These are phyloP conservation scores for Parapsyche elsis DNA, from an alignment of 1,140 invertebrate genomes.

Conservation along the genomic window DNA sequence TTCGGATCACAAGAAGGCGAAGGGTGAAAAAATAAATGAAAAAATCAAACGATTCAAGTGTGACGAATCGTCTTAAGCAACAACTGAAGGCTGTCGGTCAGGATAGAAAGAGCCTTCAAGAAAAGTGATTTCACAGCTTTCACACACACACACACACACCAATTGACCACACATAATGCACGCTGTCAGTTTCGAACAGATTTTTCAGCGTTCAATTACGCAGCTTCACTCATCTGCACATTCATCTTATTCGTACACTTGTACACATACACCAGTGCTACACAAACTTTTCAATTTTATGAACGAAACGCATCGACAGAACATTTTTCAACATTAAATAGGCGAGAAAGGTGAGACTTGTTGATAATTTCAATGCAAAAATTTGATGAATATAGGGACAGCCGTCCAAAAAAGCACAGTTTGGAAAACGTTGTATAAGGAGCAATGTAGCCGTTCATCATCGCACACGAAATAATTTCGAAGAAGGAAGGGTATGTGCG, in stretches of 20 bases:
- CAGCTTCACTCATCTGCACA: too few species aligned
- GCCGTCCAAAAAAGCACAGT: neutral
- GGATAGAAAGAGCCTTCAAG: neutral
- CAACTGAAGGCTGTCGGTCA: conserved; percentile 16
- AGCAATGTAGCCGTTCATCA: neutral
- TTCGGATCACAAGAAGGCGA: too few species aligned
- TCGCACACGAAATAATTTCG: conserved; percentile 8
- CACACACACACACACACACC: neutral
- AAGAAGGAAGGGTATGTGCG: neutral
- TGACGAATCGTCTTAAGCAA: conserved; percentile 27
- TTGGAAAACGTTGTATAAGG: neutral
- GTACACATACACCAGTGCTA: too few species aligned
- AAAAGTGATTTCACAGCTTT: conserved; percentile 49
- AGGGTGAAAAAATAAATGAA: too few species aligned
- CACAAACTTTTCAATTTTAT: too few species aligned
- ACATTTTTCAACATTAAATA: too few species aligned
- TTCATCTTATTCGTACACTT: too few species aligned
- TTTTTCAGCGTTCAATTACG: too few species aligned
- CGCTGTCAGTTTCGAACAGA: neutral
- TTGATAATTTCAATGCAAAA: too few species aligned
- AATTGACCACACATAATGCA: neutral
- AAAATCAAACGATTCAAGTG: neutral
- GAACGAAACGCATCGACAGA: too few species aligned
- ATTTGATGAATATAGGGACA: too few species aligned
- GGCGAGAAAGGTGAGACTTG: too few species aligned